phyloP scores from a whole-genome alignment of 2,113 vertebrate genomes.

The Lethenteron reissneri region DNA sequence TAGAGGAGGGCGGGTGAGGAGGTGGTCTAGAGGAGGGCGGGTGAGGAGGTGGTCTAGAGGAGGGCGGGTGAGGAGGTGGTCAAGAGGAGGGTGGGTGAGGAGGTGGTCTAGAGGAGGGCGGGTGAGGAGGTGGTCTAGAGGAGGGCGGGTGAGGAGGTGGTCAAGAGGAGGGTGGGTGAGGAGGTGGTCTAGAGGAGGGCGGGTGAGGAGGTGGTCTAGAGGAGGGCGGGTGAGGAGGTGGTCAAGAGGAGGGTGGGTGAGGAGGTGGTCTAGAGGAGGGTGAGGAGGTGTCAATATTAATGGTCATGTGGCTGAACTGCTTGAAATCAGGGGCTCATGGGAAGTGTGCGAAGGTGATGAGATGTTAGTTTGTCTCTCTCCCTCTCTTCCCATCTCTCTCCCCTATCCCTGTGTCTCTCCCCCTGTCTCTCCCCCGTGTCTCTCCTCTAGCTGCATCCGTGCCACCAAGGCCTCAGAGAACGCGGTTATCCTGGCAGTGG shows the following conservation, averaged over 20 bases:
- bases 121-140: not conserved
- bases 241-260: too few relatives aligned
- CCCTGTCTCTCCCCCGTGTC: not conserved
- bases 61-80: not conserved
- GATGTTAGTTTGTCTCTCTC: too few relatives aligned
- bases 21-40: too few relatives aligned
- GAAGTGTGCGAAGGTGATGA: too few relatives aligned
- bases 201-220: not conserved
- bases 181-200: too few relatives aligned
- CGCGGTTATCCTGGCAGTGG: conserved; percentile 54
- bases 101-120: not conserved
- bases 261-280: too few relatives aligned
- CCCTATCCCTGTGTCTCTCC: not conserved
- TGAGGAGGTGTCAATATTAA: not conserved
- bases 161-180: not conserved
- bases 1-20: too few relatives aligned
- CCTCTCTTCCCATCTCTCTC: too few relatives aligned
- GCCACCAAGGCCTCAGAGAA: conserved; percentile 57
- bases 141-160: too few relatives aligned
- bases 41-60: not conserved
- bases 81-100: too few relatives aligned
- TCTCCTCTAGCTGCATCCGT: conserved; percentile 45
- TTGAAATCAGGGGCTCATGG: too few relatives aligned
- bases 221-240: not conserved
- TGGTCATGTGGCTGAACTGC: too few relatives aligned